A percentile compares a stretch with the other conserved stretches of the same genome.
Conservation (phyloP, 1,140 invertebrate genomes). For the Camponotus floridanus region DNA sequence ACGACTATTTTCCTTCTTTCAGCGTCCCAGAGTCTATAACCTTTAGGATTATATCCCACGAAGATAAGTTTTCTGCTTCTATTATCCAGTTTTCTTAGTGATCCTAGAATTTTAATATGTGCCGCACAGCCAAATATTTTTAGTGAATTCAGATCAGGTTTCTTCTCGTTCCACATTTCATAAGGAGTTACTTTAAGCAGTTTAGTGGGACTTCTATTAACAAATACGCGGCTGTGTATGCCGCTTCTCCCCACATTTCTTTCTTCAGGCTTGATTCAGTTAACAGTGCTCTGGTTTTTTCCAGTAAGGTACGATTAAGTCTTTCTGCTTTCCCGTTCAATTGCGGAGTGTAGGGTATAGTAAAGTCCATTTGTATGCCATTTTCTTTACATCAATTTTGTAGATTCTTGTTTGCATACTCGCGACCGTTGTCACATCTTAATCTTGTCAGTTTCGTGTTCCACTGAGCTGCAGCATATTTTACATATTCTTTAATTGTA, state of each 20-base stretch:
- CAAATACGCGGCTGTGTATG: conserved; percentile 63
- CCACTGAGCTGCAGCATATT: not conserved
- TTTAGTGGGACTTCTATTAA: not conserved
- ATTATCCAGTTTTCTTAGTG: conserved; percentile 3
- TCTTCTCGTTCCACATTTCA: not conserved
- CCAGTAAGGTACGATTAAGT: conserved; percentile 76
- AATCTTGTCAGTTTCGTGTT: not conserved
- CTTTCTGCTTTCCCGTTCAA: conserved; percentile 79
- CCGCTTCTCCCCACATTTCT: conserved; percentile 79
- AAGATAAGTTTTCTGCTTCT: not conserved
- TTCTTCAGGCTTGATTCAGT: conserved; percentile 71
- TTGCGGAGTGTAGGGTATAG: conserved; percentile 60
- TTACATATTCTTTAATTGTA: conserved; percentile 12
- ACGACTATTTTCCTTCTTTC: conserved; percentile 3
- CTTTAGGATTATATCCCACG: conserved; percentile 16
- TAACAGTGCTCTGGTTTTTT: conserved; percentile 75
- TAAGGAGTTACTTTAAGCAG: not conserved
- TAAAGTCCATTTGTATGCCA: not conserved
- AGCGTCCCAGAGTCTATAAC: conserved; percentile 5
- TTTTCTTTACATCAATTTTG: conserved; percentile 5
- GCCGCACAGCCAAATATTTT: not conserved
- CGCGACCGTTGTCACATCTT: conserved; percentile 1
- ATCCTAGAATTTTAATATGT: not conserved
- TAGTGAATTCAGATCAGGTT: not conserved
- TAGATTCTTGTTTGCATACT: not conserved